Evolutionary conservation across 2,888 invertebrate species (phyloP), one percentile per base, ranked within the genome.

Genomic region (Rhodophaea formosa): DNA sequence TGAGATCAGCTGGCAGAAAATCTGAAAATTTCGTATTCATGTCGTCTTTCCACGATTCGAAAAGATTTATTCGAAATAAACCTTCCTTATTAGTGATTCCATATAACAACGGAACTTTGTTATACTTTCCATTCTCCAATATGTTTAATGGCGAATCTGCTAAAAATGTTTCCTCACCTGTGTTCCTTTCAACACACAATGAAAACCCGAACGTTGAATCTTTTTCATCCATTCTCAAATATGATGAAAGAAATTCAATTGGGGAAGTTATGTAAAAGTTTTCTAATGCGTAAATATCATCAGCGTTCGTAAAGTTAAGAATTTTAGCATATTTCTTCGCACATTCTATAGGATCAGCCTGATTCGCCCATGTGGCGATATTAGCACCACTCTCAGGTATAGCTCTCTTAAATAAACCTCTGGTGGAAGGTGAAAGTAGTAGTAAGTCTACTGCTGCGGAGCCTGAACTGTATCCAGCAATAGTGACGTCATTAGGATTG

Each of bases 21-120:
- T 80, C 72, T 0, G 75, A 70, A 60, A 86, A 82, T 1, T 76
- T 76, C 15, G 71, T 62, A 61, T 82, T 84, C 78, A 84, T 79
- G 59, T 53, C 54, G 0, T 61, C 35, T 60, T 74, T 75, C 77
- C 77, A 81, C 0, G n/a, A 5, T 8, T 72, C 67, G 45, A 79
- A 79, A 1, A 43, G 3, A 0, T 15, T 8, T 1, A 72, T 16
- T 3, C 71, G 60, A 0, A 70, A 0, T 12, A 75, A 53, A 1
- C 79, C 77, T 58, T 81, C 80, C 75, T 77, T 74, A 3, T 73
- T 64, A 12, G 75, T 56, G 52, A 82, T 77, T 1, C 85, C 85
- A 56, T 75, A 77, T 7, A 84, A 59, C 35, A 80, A 61, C 0
- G 84, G 84, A 3, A 79, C 42, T 60, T 78, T 79, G 16, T 60